These are phyloP conservation scores for Linnaemya tessellans DNA, from an alignment of 2,888 invertebrate genomes.

Conservation along the genomic window DNA sequence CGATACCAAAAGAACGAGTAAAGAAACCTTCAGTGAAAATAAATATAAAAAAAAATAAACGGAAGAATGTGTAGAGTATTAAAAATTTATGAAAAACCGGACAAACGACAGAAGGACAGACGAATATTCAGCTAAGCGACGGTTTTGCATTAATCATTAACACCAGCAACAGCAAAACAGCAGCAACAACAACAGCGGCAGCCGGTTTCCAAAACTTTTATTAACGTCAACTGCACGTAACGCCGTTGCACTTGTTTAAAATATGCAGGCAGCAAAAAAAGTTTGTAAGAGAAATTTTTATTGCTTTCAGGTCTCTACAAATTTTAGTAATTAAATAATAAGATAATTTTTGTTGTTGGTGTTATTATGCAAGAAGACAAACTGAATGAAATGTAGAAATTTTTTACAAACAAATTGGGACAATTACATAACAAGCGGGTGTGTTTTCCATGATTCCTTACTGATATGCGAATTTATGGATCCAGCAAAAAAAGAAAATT, in stretches of 20 bases:
- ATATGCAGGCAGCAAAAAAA: not conserved
- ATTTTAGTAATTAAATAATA: constrained; percentile 45
- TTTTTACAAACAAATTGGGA: not conserved
- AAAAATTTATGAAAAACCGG: constrained; percentile 12
- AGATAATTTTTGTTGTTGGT: constrained; percentile 10
- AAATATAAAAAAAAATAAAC: not conserved
- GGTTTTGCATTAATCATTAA: constrained; percentile 46
- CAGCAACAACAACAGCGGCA: constrained; percentile 16
- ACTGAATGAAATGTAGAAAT: not conserved
- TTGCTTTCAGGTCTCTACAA: constrained; percentile 15
- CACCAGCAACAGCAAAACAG: constrained; percentile 1
- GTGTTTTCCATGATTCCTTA: not conserved
- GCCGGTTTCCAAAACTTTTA: constrained; percentile 49
- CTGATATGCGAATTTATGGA: too few relatives aligned
- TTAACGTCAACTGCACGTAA: constrained; percentile 25
- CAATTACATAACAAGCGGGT: not conserved
- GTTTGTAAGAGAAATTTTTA: constrained; percentile 27
- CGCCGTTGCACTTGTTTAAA: constrained; percentile 54
- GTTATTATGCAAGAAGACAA: not conserved
- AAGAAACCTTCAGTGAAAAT: constrained; percentile 25
- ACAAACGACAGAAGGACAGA: constrained; percentile 6
- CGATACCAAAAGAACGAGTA: not conserved
- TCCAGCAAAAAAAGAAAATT: too few relatives aligned
- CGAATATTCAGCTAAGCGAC: constrained; percentile 13
- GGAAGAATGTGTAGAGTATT: constrained; percentile 48